Conservation (phyloP, 2,888 invertebrate genomes). For the Sarcophaga carnaria region DNA sequence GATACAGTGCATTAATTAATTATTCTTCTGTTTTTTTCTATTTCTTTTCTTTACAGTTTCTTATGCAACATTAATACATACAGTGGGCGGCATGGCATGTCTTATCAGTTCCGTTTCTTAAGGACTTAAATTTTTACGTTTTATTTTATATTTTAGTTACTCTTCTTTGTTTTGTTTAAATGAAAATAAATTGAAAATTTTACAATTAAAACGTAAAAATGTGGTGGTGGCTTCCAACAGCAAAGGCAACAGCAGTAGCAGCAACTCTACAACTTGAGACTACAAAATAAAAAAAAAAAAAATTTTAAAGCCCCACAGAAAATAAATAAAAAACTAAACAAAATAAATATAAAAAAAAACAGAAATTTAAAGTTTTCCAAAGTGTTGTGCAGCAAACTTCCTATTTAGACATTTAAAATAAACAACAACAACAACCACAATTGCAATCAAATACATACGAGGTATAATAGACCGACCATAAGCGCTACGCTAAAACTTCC, state of each 20-base stretch:
- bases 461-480: too few species aligned
- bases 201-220: constrained; percentile 43
- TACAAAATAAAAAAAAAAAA: constrained; percentile 22
- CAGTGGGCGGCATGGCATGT: constrained; percentile 5
- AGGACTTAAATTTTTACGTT: constrained; percentile 29
- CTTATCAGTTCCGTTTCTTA: constrained; percentile 37
- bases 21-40: constrained; percentile 20
- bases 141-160: neutral
- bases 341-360: too few species aligned
- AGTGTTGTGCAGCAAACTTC: constrained; percentile 65
- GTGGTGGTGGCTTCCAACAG: constrained; percentile 52
- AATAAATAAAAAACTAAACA: neutral
- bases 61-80: neutral
- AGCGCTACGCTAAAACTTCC: too few species aligned
- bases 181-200: neutral
- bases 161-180: neutral
- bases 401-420: constrained; percentile 40
- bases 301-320: neutral
- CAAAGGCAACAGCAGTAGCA: constrained; percentile 32
- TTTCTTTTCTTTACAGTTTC: constrained; percentile 49
- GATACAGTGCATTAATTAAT: constrained; percentile 19
- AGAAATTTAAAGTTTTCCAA: constrained; percentile 53
- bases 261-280: constrained; percentile 20
- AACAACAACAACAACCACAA: constrained; percentile 20
- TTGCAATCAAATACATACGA: neutral